Evolutionary conservation across 2,888 invertebrate genomes (phyloP).

Genomic region (Panzeria rudis): DNA sequence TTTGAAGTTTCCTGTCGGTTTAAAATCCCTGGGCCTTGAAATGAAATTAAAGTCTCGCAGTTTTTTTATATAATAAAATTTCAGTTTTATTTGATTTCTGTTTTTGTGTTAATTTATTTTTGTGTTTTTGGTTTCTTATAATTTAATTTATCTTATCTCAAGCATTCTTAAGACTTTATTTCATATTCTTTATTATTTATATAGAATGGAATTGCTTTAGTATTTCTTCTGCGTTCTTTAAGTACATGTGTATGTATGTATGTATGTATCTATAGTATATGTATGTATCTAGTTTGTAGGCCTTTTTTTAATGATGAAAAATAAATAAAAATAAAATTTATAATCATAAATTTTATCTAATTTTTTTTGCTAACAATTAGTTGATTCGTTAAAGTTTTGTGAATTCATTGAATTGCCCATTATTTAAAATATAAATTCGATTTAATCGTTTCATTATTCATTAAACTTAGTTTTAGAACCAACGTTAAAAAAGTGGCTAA

Average conservation of each 20-base stretch:
- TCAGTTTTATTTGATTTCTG: conserved; percentile 50
- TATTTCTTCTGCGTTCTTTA: conserved; percentile 34
- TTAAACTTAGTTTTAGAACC: conserved; percentile 12
- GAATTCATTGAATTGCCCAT: conserved; percentile 36
- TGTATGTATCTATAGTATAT: neutral
- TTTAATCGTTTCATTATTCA: conserved; percentile 77
- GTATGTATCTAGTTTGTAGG: neutral
- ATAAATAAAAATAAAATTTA: neutral
- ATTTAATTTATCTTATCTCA: conserved; percentile 30
- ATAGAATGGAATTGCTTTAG: conserved; percentile 51
- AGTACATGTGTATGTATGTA: conserved; percentile 5
- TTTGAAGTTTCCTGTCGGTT: neutral
- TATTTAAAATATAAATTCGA: conserved; percentile 81
- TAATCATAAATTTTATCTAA: conserved; percentile 25
- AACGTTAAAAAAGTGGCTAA: conserved; percentile 9
- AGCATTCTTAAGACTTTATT: conserved; percentile 27
- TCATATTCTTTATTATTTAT: conserved; percentile 39
- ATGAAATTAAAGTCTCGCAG: neutral
- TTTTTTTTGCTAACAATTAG: conserved; percentile 16
- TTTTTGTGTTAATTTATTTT: conserved; percentile 2
- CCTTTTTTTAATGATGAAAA: neutral
- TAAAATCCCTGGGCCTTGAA: neutral
- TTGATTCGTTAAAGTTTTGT: conserved; percentile 20
- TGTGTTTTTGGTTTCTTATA: neutral
- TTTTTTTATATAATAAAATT: conserved; percentile 64